Evolutionary conservation across 1,140 invertebrate species (phyloP).

Genomic region (Bombus affinis): DNA sequence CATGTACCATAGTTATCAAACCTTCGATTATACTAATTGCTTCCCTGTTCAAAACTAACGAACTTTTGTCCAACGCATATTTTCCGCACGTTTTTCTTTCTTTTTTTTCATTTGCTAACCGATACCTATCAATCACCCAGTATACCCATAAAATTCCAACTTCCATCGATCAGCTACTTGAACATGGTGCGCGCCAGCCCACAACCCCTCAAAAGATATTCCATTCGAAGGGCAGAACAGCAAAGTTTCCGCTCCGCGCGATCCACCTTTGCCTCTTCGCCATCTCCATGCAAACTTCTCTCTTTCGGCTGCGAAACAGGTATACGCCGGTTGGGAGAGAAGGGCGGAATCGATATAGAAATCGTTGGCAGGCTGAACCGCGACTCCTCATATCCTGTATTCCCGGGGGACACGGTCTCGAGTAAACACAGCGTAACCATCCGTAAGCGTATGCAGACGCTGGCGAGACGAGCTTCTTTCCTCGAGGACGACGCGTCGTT

Average conservation of each 20-base stretch:
- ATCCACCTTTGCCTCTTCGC: neutral
- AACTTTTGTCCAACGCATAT: no score
- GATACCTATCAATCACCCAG: neutral
- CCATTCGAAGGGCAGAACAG: neutral
- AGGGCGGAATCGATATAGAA: constrained; percentile 14
- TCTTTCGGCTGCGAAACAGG: neutral
- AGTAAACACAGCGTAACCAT: constrained; percentile 46
- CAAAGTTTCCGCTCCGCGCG: neutral
- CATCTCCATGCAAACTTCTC: neutral
- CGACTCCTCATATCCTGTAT: constrained; percentile 31
- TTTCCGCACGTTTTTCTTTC: no score
- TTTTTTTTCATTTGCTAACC: no score
- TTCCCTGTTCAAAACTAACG: no score
- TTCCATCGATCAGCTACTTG: neutral
- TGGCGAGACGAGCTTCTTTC: neutral
- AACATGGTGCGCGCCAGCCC: neutral
- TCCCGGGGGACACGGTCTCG: neutral
- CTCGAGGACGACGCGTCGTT: neutral
- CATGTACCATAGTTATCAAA: no score
- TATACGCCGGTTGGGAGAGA: neutral
- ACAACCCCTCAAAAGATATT: neutral
- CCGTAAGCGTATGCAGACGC: constrained; percentile 30
- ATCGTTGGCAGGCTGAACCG: constrained; percentile 7
- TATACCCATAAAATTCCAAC: neutral
- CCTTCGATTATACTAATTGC: no score